A percentile compares a stretch with the other conserved stretches of the same genome.
These are phyloP conservation scores for Andrena praecox DNA, from an alignment of 2,888 invertebrate genomes.

Conservation along the genomic window DNA sequence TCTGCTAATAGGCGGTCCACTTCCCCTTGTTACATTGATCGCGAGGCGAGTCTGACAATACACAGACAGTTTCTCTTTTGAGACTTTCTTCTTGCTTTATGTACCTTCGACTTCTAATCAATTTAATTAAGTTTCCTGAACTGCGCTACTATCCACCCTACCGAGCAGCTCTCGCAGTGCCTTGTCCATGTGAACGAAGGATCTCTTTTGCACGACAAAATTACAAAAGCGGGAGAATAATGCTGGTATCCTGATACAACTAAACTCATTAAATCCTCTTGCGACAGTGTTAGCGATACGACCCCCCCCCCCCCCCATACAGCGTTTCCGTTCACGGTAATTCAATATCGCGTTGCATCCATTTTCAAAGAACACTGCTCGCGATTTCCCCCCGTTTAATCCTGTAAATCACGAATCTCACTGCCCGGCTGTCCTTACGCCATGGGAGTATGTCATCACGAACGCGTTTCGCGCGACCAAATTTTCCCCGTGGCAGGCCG, in stretches of 20 bases:
- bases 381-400: slow-evolving; percentile 30
- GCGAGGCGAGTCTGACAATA: background rate
- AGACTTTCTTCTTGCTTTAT: slow-evolving; percentile 1
- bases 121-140: background rate
- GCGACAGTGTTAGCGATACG: too few species aligned
- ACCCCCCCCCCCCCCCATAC: too few species aligned
- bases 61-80: background rate
- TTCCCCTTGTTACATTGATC: background rate
- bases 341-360: background rate
- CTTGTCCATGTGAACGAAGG: too few species aligned
- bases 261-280: too few species aligned
- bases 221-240: too few species aligned
- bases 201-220: too few species aligned
- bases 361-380: slow-evolving; percentile 1
- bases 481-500: slow-evolving; percentile 46
- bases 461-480: slow-evolving; percentile 42
- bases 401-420: slow-evolving; percentile 54
- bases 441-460: slow-evolving; percentile 49
- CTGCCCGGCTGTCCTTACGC: slow-evolving; percentile 46
- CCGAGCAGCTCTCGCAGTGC: too few species aligned
- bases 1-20: background rate
- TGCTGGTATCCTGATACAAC: too few species aligned
- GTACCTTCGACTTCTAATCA: slow-evolving; percentile 1
- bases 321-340: too few species aligned
- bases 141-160: too few species aligned